Percentiles rank a stretch among this genome's conserved stretches.
phyloP scores from a whole-genome alignment of 2,113 vertebrate species.

The Mustela nigripes region DNA sequence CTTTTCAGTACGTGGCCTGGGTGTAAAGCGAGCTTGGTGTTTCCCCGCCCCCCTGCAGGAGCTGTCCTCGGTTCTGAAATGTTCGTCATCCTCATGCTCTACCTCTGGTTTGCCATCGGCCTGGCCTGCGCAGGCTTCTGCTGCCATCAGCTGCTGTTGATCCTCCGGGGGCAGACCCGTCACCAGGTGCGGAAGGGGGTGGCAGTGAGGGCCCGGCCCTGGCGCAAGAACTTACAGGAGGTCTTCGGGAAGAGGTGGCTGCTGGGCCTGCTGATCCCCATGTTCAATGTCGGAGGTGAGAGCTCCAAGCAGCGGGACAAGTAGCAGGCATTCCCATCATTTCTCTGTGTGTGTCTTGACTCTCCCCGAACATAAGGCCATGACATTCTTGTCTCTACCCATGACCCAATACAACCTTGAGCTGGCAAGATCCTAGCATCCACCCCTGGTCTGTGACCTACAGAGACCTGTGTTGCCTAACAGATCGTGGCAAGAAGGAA shows the following conservation, averaged over 20 bases:
- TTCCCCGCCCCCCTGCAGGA: conserved; percentile 85
- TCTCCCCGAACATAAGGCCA: conserved; percentile 9
- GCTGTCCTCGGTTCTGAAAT: conserved; percentile 95
- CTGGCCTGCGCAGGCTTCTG: conserved; percentile 97
- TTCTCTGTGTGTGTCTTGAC: neutral
- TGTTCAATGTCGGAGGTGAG: conserved; percentile 91
- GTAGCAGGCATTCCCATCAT: conserved; percentile 63
- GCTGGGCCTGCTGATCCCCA: conserved; percentile 94
- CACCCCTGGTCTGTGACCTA: neutral
- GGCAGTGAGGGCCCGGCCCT: conserved; percentile 89
- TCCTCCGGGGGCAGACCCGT: conserved; percentile 95
- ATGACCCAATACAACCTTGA: neutral
- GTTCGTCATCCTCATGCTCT: conserved; percentile 98
- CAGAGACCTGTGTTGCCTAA: neutral
- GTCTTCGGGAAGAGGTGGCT: conserved; percentile 97
- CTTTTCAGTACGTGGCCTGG: conserved; percentile 10
- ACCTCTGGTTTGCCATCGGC: conserved; percentile 98
- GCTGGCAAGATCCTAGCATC: neutral
- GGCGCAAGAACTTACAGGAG: conserved; percentile 94
- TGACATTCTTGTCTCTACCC: conserved; percentile 19
- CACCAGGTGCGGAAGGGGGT: conserved; percentile 94
- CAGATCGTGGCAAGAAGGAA: neutral
- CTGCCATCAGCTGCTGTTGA: conserved; percentile 97
- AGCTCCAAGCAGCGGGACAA: conserved; percentile 85
- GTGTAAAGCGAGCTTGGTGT: conserved; percentile 60